Conservation (phyloP, 35 echinoderm and acorn worm species). For the Apostichopus californicus region DNA sequence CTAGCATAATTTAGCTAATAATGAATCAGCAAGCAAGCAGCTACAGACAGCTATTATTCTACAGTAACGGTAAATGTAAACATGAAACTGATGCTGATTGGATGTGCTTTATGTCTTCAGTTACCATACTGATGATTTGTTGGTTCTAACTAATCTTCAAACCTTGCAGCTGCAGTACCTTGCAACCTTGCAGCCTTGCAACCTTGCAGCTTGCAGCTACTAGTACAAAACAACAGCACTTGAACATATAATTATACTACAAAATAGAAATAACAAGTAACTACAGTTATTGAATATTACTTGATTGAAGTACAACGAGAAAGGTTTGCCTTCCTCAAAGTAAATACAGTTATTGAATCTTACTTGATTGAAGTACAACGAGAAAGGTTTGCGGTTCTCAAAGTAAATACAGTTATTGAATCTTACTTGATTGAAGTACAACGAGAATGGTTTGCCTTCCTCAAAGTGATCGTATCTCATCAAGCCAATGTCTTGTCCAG, state of each 20-base stretch:
- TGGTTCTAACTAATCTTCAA: neutral
- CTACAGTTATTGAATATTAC: neutral
- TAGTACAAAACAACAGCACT: neutral
- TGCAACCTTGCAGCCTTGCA: no score
- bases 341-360: no score
- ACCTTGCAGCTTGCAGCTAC: no score
- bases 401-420: no score
- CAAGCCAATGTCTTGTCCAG: slow-evolving; percentile 26
- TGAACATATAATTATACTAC: neutral
- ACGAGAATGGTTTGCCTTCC: neutral
- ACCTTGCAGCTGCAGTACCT: neutral
- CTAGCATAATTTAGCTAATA: neutral
- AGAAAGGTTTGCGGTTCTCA: neutral
- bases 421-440: slow-evolving; percentile 28
- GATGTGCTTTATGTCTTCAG: neutral
- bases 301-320: slow-evolving; percentile 27
- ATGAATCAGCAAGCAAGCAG: neutral
- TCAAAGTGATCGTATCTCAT: slow-evolving; percentile 41
- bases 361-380: slow-evolving; percentile 23
- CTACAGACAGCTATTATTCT: neutral
- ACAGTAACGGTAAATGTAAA: neutral
- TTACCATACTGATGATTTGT: neutral
- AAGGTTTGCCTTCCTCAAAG: neutral
- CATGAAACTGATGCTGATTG: neutral
- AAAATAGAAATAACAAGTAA: neutral